phyloP scores from a whole-genome alignment of 2,888 invertebrate genomes.

The Meiosimyza platycephala region DNA sequence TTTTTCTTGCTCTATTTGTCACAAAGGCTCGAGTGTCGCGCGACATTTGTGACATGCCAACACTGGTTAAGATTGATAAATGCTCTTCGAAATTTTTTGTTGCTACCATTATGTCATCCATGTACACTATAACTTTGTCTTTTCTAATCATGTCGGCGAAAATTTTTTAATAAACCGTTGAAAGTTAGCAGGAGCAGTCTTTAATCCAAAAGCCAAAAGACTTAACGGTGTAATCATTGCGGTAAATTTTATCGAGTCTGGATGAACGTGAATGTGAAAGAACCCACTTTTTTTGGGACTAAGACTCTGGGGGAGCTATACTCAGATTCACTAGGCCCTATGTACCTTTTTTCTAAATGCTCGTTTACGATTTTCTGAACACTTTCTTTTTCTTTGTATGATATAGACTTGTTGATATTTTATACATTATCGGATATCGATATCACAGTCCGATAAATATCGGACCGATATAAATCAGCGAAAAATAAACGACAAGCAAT shows the following conservation, averaged over 20 bases:
- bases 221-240: slow-evolving; percentile 44
- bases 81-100: slow-evolving; percentile 27
- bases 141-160: slow-evolving; percentile 38
- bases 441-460: too few relatives aligned
- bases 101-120: slow-evolving; percentile 50
- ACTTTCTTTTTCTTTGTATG: slow-evolving; percentile 21
- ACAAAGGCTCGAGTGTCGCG: too few relatives aligned
- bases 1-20: too few relatives aligned
- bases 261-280: slow-evolving; percentile 37
- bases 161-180: slow-evolving; percentile 36
- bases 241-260: slow-evolving; percentile 43
- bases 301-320: slow-evolving; percentile 29
- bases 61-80: slow-evolving; percentile 40
- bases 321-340: slow-evolving; percentile 11
- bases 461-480: too few relatives aligned
- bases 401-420: too few relatives aligned
- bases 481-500: too few relatives aligned
- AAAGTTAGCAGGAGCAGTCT: slow-evolving; percentile 37
- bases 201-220: slow-evolving; percentile 44
- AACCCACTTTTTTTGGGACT: slow-evolving; percentile 40
- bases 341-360: slow-evolving; percentile 21
- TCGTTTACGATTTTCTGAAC: slow-evolving; percentile 25
- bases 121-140: slow-evolving; percentile 45
- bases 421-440: too few relatives aligned
- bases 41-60: too few relatives aligned